Evolutionary conservation across 2,113 vertebrate genomes (phyloP), one percentile per base, ranked within the genome.

Genomic region (Siniperca chuatsi): DNA sequence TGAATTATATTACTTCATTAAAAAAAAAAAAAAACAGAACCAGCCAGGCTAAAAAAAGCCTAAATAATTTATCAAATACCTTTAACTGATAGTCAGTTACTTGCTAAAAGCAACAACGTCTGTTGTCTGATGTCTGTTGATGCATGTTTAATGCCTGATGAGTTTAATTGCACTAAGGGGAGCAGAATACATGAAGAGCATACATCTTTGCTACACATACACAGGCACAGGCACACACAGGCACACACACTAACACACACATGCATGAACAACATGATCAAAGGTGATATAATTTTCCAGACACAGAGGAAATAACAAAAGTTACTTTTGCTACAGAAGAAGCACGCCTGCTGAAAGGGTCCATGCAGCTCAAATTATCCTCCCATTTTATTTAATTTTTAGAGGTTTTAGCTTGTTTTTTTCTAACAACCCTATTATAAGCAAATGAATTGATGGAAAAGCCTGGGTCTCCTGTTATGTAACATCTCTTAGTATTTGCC

Each of bases 61-160:
- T 78, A 44, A 75, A 85, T 58, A 62, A 58, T 72, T 37, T 4
- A 87, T 75, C 42, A 61, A 78, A 79, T 65, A 33, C 57, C 65
- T 58, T 62, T 8, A 73, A 42, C 54, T 61, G 46, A 16, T 29
- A 71, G 81, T 75, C 62, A 52, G 35, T 25, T 16, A 67, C 67
- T 4, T 35, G 83, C 75, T 80, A 15, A 35, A 7, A 57, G 83
- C 83, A 65, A 62, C 66, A 57, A 29, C 5, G 4, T 60, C 10
- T 67, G 35, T 46, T n/a, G 52, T 84, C 11, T 68, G 37, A 58
- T n/a, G 65, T 84, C 75, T 52, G 57, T 67, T 62, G 62, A 65
- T 33, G 16, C 57, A 71, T 62, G 46, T 80, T 54, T 52, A 25
- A 21, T 54, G 15, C 66, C 25, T 78, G 76, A 68, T 1, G 29